Percentiles rank a stretch among this genome's conserved stretches.
Evolutionary conservation across 2,888 invertebrate genomes (phyloP).

Genomic region (Drosophila ustulata): DNA sequence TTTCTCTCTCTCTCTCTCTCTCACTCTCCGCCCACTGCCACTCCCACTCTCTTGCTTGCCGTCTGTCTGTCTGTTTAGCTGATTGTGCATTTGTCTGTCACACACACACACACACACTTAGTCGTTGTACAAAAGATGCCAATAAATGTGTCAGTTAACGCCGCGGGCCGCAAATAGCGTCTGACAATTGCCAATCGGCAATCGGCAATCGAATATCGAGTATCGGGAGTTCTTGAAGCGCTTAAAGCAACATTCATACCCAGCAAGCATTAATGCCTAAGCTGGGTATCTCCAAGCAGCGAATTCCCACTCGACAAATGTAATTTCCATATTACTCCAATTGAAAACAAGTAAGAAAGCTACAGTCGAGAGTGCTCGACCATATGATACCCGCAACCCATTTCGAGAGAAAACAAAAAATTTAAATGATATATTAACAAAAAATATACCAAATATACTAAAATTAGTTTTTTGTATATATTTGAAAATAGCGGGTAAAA

Average conservation of each 20-base stretch:
- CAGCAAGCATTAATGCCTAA: background rate
- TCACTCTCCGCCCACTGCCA: background rate
- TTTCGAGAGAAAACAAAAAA: too few species aligned
- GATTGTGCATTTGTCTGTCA: slow-evolving; percentile 62
- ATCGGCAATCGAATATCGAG: background rate
- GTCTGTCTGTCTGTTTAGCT: slow-evolving; percentile 39
- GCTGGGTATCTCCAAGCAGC: background rate
- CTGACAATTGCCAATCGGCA: slow-evolving; percentile 35
- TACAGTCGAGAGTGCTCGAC: too few species aligned
- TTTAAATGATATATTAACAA: too few species aligned
- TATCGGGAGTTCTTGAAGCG: slow-evolving; percentile 2
- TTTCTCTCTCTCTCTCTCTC: background rate
- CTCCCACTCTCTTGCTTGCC: background rate
- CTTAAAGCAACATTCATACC: slow-evolving; percentile 27
- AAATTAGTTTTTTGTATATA: too few species aligned
- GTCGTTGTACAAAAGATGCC: slow-evolving; percentile 46
- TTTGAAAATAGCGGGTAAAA: too few species aligned
- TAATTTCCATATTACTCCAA: too few species aligned
- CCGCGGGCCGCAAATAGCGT: slow-evolving; percentile 44
- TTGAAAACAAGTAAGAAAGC: too few species aligned
- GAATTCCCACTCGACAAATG: background rate
- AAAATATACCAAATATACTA: too few species aligned
- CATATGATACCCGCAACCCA: too few species aligned
- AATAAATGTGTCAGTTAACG: slow-evolving; percentile 58
- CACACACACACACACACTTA: slow-evolving; percentile 14